Base-by-base conservation (phyloP, 2,888 invertebrate species). In the Drosophila bunnanda region DNA sequence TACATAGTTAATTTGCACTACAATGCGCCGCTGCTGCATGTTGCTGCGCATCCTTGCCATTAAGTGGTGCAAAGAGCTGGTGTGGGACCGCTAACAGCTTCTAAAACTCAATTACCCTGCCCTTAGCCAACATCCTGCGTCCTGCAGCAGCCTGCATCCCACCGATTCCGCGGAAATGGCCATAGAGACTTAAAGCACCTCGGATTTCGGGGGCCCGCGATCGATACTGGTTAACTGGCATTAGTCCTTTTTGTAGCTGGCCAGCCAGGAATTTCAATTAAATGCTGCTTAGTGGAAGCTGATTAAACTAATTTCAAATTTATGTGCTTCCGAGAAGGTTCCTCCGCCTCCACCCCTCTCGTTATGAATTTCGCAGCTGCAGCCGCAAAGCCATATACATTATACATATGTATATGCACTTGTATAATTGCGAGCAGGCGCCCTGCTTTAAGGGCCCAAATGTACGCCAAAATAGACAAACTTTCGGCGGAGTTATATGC, bases 101-200 rank as follows among this genome's bases (percentile, higher is more conserved):
- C 83, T 83, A 83, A 83, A 83, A 83, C 83, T 83, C 83, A 83
- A 83, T 83, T 83, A 83, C 68, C 86, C 82, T 76, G 76, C 79
- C 71, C 73, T 66, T 68, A 74, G 76, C 73, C 72, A 67, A 58
- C 67, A 59, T 46, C 60, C 54, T 59, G 17, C 22, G 10, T 1
- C 15, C 46, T 5, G 34, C 39, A 12, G 20, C 20, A 15, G 1
- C n/a, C 36, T 9, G 41, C 36, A 7, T 32, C 34, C 25, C 13
- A 10, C 15, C 25, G 25, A 36, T 17, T 12, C 9, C 30, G 20
- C 15, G 50, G 32, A 48, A 48, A 20, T 15, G 2, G 58, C 41
- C 43, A 28, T 25, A 25, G 25, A n/a, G n/a, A 39, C n/a, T 64
- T 48, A 41, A 25, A 48, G 48, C 38, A 17, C 36, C 12, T 17